Evolutionary conservation across 2,888 invertebrate genomes (phyloP).

Genomic region (Lasioglossum pauxillum): DNA sequence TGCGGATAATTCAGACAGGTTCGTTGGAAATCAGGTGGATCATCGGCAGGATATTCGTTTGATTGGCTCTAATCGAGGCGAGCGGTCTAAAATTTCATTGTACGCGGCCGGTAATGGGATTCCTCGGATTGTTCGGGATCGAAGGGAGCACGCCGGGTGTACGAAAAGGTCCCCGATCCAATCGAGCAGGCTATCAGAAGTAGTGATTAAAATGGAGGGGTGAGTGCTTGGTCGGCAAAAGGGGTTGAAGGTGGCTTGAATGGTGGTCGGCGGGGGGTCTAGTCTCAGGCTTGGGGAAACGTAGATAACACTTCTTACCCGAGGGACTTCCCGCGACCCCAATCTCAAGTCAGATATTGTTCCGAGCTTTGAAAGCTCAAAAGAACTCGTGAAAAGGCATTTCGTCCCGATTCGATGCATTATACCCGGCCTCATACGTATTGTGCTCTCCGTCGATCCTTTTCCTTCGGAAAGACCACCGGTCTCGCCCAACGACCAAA

Average conservation of each 20-base stretch:
- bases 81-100: neutral
- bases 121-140: constrained; percentile 40
- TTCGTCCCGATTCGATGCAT: constrained; percentile 78
- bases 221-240: constrained; percentile 74
- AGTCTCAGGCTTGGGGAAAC: constrained; percentile 78
- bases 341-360: constrained; percentile 83
- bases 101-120: constrained; percentile 11
- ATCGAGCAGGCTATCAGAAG: constrained; percentile 77
- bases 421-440: constrained; percentile 77
- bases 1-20: neutral
- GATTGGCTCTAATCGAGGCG: constrained; percentile 7
- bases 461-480: constrained; percentile 56
- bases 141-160: constrained; percentile 62
- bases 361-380: constrained; percentile 81
- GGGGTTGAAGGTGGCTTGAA: constrained; percentile 69
- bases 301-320: constrained; percentile 81
- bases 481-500: constrained; percentile 38
- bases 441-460: constrained; percentile 70
- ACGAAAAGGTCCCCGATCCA: constrained; percentile 76
- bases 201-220: constrained; percentile 79
- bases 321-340: constrained; percentile 79
- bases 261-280: constrained; percentile 67
- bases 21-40: neutral
- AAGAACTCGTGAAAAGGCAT: constrained; percentile 80
- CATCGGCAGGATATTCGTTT: neutral